A percentile compares a stretch with the other conserved stretches of the same genome.
Conservation (phyloP, 2,113 vertebrate species). For the Lamprologus callipterus region DNA sequence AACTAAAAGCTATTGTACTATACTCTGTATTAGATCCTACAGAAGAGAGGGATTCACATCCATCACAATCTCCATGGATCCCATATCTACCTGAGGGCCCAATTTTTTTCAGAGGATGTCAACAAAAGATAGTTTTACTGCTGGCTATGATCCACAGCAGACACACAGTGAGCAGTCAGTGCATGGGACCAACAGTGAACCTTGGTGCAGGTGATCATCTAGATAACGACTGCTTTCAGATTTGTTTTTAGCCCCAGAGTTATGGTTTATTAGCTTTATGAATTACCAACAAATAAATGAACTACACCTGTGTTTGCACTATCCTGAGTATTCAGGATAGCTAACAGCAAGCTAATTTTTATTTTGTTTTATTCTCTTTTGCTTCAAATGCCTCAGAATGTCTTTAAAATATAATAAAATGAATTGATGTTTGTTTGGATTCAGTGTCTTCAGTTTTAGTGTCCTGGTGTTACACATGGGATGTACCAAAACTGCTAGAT, state of each 20-base stretch:
- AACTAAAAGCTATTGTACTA: not conserved
- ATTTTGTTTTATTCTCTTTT: not conserved
- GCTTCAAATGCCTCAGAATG: not conserved
- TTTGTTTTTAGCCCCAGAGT: not conserved
- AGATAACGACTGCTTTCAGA: not conserved
- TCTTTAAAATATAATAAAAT: not conserved
- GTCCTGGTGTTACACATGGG: no score
- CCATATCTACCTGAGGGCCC: not conserved
- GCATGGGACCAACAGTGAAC: not conserved
- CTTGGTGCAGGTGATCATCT: not conserved
- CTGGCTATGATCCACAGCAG: not conserved
- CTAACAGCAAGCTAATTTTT: not conserved
- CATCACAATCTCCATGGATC: not conserved
- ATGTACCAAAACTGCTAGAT: not conserved
- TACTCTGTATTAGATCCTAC: not conserved
- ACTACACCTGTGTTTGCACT: not conserved
- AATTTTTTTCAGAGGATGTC: not conserved
- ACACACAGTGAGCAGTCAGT: not conserved
- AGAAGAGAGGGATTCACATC: not conserved
- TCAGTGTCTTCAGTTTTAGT: not conserved
- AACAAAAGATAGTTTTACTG: not conserved
- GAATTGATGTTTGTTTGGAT: not conserved
- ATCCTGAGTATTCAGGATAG: not conserved
- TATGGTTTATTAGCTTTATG: not conserved
- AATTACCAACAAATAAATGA: not conserved